Evolutionary conservation across 2,888 invertebrate genomes (phyloP).

Genomic region (Slavum lentiscoides): DNA sequence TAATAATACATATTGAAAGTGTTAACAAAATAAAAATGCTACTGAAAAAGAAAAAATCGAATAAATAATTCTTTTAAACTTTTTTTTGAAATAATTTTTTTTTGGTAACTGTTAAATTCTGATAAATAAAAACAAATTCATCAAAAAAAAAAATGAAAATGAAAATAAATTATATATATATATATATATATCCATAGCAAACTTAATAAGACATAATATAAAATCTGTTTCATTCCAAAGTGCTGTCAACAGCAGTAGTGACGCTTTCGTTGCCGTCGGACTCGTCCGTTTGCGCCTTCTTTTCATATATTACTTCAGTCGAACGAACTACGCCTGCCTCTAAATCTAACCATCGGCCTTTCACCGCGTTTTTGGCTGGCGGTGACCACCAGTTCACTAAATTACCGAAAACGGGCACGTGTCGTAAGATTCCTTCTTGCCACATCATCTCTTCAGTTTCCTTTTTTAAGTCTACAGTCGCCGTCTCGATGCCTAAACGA

Average conservation of each 20-base stretch:
- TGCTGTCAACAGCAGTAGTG: not conserved
- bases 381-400: slow-evolving; percentile 98
- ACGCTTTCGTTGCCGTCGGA: slow-evolving; percentile 14
- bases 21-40: slow-evolving; percentile 7
- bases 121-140: slow-evolving; percentile 1
- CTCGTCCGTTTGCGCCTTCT: slow-evolving; percentile 45
- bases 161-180: slow-evolving; percentile 14
- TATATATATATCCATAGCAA: slow-evolving; percentile 2
- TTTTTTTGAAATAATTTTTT: not conserved
- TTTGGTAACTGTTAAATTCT: slow-evolving; percentile 30
- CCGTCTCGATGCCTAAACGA: slow-evolving; percentile 81
- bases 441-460: slow-evolving; percentile 88
- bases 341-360: slow-evolving; percentile 81
- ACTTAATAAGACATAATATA: slow-evolving; percentile 9
- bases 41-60: slow-evolving; percentile 25
- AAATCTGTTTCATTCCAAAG: slow-evolving; percentile 1
- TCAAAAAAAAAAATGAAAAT: no score
- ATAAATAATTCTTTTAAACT: slow-evolving; percentile 13
- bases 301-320: slow-evolving; percentile 74
- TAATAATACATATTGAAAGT: slow-evolving; percentile 12
- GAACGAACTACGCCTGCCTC: slow-evolving; percentile 76
- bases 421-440: slow-evolving; percentile 91
- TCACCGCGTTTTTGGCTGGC: slow-evolving; percentile 72
- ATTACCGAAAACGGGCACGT: slow-evolving; percentile 85
- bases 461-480: slow-evolving; percentile 85